Evolutionary conservation across 2,888 invertebrate species (phyloP), one percentile per base, ranked within the genome.

Genomic region (Cheilosia pagana): DNA sequence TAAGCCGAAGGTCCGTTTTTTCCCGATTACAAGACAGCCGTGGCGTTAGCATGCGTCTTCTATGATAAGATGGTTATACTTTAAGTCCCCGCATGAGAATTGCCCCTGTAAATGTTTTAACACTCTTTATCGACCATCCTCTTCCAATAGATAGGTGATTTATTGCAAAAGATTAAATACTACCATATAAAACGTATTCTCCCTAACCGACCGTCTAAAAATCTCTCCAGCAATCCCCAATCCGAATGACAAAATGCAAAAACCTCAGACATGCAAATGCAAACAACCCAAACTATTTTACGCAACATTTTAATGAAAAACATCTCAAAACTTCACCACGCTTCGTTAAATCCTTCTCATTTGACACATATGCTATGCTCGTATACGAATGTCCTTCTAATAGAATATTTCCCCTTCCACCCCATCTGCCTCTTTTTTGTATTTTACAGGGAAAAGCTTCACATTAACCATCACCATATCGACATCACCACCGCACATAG

Each of bases 381-480:
- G 25, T 14, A 52, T 12, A 62, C 10, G 28, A 28, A 79, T 71
- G 70, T 75, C 67, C 59, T 75, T 83, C 50, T 53, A 75, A 75
- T 82, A 60, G 57, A 74, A 60, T 50, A 62, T 62, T 14, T 35
- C n/a, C 50, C 8, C 28, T 28, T 28, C 8, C 28, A n/a, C 28
- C 28, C 7, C 35, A 48, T 41, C 10, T 12, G 19, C 1, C 3
- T n/a, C 45, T 55, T 39, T 25, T 19, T 31, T 50, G 14, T 70
- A 45, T 82, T 88, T 89, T 89, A 88, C 95, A 99, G 99, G 99
- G 89, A 99, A 99, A 92, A 98, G 98, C 90, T 99, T 99, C 93
- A 98, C 98, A 78, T 92, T 99, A 91, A 98, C 98, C 90, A 99
- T 99, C 93, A 97, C 97, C 85, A 94, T 99, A 87, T 97, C 97